Conservation (phyloP, 2,113 vertebrate species). For the Xyrauchen texanus region DNA sequence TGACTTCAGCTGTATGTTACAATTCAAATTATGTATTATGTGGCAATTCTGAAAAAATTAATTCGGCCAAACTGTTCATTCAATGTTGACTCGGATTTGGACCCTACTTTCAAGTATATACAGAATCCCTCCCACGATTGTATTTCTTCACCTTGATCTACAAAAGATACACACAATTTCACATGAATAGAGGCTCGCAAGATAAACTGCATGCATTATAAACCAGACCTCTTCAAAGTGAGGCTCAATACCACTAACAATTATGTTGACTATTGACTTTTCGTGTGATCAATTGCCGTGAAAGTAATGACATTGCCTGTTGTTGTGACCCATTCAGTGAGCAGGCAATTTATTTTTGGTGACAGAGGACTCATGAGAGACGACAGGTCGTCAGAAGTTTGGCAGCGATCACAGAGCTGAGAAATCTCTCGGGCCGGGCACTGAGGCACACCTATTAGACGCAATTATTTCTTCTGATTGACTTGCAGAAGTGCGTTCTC, state of each 20-base stretch:
- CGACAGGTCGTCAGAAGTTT: slow-evolving; percentile 65
- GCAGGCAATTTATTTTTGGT: slow-evolving; percentile 81
- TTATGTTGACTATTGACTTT: slow-evolving; percentile 82
- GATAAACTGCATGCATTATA: slow-evolving; percentile 45
- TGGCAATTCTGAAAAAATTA: no score
- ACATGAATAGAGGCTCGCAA: slow-evolving; percentile 2
- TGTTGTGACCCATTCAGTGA: slow-evolving; percentile 79
- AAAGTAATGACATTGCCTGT: slow-evolving; percentile 81
- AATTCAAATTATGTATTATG: no score
- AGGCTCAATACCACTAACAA: slow-evolving; percentile 73
- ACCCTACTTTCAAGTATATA: no score
- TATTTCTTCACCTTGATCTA: no score
- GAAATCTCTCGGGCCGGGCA: slow-evolving; percentile 46
- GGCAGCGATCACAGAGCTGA: slow-evolving; percentile 59
- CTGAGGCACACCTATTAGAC: slow-evolving; percentile 55
- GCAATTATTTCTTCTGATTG: slow-evolving; percentile 51
- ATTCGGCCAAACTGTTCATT: no score
- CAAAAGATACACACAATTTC: slow-evolving; percentile 7
- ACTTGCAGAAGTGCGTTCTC: slow-evolving; percentile 46
- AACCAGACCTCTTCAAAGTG: slow-evolving; percentile 45
- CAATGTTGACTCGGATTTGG: no score
- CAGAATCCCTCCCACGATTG: no score
- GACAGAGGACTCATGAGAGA: slow-evolving; percentile 73
- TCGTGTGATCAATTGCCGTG: slow-evolving; percentile 80
- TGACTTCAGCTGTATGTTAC: no score